Base-by-base conservation (phyloP, 2,113 vertebrate genomes). In the Onychostoma macrolepis region DNA sequence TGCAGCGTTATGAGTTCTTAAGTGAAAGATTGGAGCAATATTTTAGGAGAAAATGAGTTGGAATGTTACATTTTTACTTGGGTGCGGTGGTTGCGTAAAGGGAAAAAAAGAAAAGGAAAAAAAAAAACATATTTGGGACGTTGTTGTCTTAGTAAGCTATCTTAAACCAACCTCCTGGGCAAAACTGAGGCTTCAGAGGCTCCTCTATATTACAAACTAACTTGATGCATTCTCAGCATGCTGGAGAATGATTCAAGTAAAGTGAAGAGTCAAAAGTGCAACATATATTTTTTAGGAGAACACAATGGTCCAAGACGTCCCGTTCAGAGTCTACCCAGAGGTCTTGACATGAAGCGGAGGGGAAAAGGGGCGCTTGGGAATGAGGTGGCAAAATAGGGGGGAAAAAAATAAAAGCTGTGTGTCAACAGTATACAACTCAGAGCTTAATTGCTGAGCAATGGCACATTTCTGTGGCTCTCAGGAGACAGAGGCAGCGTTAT, bases 391-490 rank as follows among this genome's bases (percentile, higher is more conserved):
- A 80, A 80, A 80, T 13, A 38, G 53, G 30, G 19, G 58, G 53
- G n/a, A n/a, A 21, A 80, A 33, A 86, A 87, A 43, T 50, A 86
- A 65, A 56, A 87, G 80, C 79, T 48, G 67, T 77, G 81, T 87
- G 87, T 90, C 87, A 82, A 63, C 85, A 53, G 87, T 88, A 87
- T 81, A 87, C 88, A 77, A 84, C 81, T 89, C 48, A 33, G 61
- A 53, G 84, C 90, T 89, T 93, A 92, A 92, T 90, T 92, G 92
- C 91, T 89, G 90, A 91, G 91, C 83, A 86, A 91, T 82, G 87
- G 88, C 79, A 80, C 90, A 90, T 91, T 85, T 86, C 78, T 43
- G 26, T 38, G 86, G 87, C 79, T 86, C 89, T 91, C 89, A 5
- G 4, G 89, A 86, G 89, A 90, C 75, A 63, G 50, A 45, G 71